phyloP scores from a whole-genome alignment of 2,797 vertebrate species.

The Buphagus erythrorhynchus region DNA sequence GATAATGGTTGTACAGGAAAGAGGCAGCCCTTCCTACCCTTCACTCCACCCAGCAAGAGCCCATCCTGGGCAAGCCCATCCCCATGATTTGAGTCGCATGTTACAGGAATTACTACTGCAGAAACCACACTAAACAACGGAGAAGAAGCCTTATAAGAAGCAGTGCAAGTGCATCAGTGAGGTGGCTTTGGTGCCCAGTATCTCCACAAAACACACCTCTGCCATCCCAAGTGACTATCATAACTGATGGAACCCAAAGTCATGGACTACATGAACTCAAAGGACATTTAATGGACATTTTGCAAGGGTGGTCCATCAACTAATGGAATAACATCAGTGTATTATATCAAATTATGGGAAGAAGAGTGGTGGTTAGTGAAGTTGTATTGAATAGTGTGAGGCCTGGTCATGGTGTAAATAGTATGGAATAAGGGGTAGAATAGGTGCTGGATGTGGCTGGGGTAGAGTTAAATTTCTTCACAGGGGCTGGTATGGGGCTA shows the following conservation, averaged over 20 bases:
- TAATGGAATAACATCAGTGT: accelerated
- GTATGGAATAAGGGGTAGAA: background rate
- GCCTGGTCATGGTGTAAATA: background rate
- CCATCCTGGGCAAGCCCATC: background rate
- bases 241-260: background rate
- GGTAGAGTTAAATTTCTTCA: background rate
- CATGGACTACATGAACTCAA: background rate
- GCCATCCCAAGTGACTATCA: background rate
- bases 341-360: background rate
- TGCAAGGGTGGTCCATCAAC: background rate
- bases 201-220: background rate
- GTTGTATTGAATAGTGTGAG: background rate
- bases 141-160: background rate
- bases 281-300: background rate
- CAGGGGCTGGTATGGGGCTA: background rate
- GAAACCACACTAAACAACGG: background rate
- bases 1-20: background rate
- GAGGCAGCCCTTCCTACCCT: background rate
- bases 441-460: background rate
- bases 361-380: background rate
- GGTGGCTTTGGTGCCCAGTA: background rate
- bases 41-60: background rate
- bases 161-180: background rate
- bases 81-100: background rate
- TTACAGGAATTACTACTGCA: background rate